phyloP scores from a whole-genome alignment of 2,888 invertebrate genomes.

The Thera obeliscata region DNA sequence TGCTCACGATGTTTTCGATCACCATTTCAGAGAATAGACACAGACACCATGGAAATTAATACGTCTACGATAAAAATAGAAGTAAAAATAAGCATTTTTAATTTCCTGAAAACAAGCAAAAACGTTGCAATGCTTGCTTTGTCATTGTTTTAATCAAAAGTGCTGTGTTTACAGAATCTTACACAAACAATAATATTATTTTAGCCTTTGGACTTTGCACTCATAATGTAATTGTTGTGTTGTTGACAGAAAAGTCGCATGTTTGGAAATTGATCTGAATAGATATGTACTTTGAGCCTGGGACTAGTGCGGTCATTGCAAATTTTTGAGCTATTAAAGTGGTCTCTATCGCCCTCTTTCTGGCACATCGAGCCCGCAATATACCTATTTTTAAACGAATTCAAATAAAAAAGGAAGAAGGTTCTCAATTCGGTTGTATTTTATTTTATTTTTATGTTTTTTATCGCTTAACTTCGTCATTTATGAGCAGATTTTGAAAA shows the following conservation, averaged over 20 bases:
- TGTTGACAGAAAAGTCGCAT: slow-evolving; percentile 9
- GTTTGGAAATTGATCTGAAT: slow-evolving; percentile 20
- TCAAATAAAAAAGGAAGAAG: no score
- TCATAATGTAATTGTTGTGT: slow-evolving; percentile 17
- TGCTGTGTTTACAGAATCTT: background rate
- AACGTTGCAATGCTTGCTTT: background rate
- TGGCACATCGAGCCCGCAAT: no score
- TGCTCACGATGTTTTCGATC: no score
- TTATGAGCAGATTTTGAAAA: no score
- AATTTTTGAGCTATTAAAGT: slow-evolving; percentile 4
- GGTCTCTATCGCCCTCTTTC: no score
- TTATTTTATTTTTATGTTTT: no score
- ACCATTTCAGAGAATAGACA: no score
- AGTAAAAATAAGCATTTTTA: background rate
- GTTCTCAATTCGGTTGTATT: no score
- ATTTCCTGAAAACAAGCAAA: background rate
- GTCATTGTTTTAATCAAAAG: background rate
- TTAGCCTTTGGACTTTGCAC: slow-evolving; percentile 28
- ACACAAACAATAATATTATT: slow-evolving; percentile 27
- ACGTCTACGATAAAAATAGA: no score
- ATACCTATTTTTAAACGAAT: no score
- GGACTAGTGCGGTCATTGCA: slow-evolving; percentile 15
- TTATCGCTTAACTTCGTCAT: no score
- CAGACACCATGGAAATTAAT: no score
- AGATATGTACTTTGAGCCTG: slow-evolving; percentile 22